Evolutionary conservation across 2,113 vertebrate species (phyloP), one percentile per base, ranked within the genome.

Genomic region (Onychostruthus taczanowskii): DNA sequence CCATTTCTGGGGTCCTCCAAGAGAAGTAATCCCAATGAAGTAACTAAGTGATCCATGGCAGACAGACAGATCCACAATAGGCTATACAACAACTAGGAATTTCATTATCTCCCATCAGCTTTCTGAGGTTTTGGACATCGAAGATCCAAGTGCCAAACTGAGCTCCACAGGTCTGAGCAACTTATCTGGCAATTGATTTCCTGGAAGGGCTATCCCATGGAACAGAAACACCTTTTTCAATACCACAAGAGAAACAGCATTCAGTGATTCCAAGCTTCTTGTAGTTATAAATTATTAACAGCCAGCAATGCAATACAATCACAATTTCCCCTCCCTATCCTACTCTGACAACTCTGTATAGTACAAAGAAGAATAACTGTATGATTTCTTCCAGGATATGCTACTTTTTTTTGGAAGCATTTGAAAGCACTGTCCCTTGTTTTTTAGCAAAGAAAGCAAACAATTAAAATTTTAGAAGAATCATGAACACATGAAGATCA

Each of bases 201-300:
- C 18, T 55, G 21, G 20, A 66, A 94, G 30, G 20, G 9, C 61
- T 74, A 28, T 24, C 56, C 63, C 30, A 21, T 0, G 2, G 44
- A 87, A 70, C 31, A 76, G 23, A 56, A 72, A 43, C 17, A 43
- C 15, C 3, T 90, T 85, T 69, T 90, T 68, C 68, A 56, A 17
- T 20, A 62, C 9, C 4, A 4, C 2, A 47, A 37, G 33, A 84
- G 22, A 86, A 85, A 28, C 9, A 61, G 14, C 13, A 21, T 41
- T 44, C 79, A 79, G 37, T 12, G 50, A 77, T 88, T 81, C 69
- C 10, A 7, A 43, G 58, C 61, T 62, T 66, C 16, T 22, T 72
- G 41, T 70, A 62, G 27, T 78, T 70, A 91, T 47, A 87, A 89
- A 89, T 70, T 81, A 93, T 93, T 89, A 94, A 93, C 81, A 5